Base-by-base conservation (phyloP, 2,113 vertebrate genomes). In the Bos javanicus region DNA sequence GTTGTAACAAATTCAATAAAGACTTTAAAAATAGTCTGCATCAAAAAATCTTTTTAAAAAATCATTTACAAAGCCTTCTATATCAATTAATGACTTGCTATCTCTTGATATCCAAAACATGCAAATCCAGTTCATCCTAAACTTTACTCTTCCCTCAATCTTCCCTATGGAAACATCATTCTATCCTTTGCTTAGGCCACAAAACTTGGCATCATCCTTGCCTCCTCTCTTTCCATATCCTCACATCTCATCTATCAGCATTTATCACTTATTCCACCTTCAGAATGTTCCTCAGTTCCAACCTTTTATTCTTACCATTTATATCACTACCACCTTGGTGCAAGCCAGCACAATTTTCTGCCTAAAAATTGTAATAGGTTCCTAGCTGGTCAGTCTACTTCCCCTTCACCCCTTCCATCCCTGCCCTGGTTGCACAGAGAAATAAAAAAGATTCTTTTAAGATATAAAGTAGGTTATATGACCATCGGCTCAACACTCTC, bases 391-490 rank as follows among this genome's bases (percentile, higher is more conserved):
- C n/a, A 30, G 11, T 7, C 78, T 92, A 11, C 28, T 81, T n/a
- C 19, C 23, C 71, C 17, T 48, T n/a, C 3, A 1, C 28, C 23
- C 56, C 13, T 12, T 43, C 17, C 5, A n/a, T 6, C 15, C 2
- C 1, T 11, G 71, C n/a, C 9, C 6, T 87, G 82, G 80, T 25
- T 89, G 14, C 10, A 80, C 11, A 89, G 87, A 90, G 54, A 91
- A 94, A 83, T 26, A 8, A 86, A 82, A 94, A 10, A 33, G 15
- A 86, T 62, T 86, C n/a, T 86, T n/a, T 88, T 16, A 60, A 60
- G 36, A 8, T 25, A 39, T 36, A 39, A 33, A 9, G n/a, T 62
- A 87, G 21, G 26, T 59, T 62, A 36, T 36, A 57, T 1, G 10
- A 52, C 39, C 11, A 30, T 54, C 30, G 10, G 30, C 17, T 85